Conservation (phyloP, 2,113 vertebrate genomes). For the Poeciliopsis occidentalis region DNA sequence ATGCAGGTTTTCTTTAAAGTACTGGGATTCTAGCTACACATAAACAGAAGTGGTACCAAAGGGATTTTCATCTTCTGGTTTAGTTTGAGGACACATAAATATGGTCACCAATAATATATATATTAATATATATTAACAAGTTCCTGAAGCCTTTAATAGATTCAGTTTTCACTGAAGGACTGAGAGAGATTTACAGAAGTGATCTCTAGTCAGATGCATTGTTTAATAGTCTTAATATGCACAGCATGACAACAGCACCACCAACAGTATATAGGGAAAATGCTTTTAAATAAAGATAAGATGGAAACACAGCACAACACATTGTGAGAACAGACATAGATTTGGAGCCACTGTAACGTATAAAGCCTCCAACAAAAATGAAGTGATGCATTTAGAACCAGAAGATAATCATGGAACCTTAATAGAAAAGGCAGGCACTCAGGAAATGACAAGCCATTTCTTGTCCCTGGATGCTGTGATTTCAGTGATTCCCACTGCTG, state of each 20-base stretch:
- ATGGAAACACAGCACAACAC: neutral
- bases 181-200: conserved; percentile 28
- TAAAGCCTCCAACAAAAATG: conserved; percentile 9
- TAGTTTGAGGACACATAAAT: conserved; percentile 40
- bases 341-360: conserved; percentile 7
- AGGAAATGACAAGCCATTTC: conserved; percentile 38
- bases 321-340: neutral
- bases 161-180: conserved; percentile 25
- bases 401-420: conserved; percentile 6
- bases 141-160: conserved; percentile 22
- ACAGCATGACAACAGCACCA: conserved; percentile 74
- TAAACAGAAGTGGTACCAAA: conserved; percentile 39
- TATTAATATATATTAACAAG: neutral
- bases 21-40: conserved; percentile 40
- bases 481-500: conserved; percentile 31
- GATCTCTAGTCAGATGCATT: conserved; percentile 33
- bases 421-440: conserved; percentile 14
- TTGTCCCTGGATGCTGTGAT: conserved; percentile 32
- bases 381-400: conserved; percentile 5
- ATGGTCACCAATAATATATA: conserved; percentile 2
- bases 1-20: conserved; percentile 49
- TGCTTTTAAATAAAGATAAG: conserved; percentile 18
- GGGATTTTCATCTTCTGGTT: conserved; percentile 49
- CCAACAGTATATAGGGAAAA: conserved; percentile 68
- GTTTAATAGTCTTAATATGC: conserved; percentile 48